Conservation (phyloP, 2,888 invertebrate genomes). For the Parnassius orleans region DNA sequence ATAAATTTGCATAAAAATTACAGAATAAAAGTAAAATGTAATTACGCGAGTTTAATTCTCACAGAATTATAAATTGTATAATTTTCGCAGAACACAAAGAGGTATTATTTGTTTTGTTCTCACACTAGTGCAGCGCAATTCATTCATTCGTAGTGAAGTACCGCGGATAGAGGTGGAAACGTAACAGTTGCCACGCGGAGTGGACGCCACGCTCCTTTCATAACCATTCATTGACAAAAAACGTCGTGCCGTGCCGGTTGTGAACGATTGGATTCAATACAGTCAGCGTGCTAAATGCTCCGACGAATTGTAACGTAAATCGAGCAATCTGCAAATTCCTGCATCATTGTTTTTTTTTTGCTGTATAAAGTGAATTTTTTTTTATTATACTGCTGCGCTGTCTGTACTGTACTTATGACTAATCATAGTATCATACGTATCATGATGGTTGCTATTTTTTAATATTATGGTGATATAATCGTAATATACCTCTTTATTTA, state of each 20-base stretch:
- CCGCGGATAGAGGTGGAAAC: conserved; percentile 43
- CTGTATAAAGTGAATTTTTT: too few species aligned
- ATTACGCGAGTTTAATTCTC: background rate
- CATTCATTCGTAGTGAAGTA: conserved; percentile 43
- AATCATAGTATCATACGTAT: too few species aligned
- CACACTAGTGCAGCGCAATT: conserved; percentile 38
- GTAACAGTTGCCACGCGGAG: conserved; percentile 42
- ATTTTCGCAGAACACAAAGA: too few species aligned
- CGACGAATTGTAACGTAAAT: conserved; percentile 4
- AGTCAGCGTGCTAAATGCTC: conserved; percentile 11
- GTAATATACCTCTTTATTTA: too few species aligned
- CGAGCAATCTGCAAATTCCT: conserved; percentile 1
- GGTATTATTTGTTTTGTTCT: conserved; percentile 30
- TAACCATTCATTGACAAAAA: conserved; percentile 53
- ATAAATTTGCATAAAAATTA: background rate
- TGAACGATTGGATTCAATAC: conserved; percentile 17
- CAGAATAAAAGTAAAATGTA: background rate
- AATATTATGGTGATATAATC: too few species aligned
- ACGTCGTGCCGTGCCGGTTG: conserved; percentile 21
- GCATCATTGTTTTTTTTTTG: background rate
- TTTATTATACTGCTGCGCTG: too few species aligned
- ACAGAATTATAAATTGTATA: too few species aligned
- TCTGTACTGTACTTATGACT: too few species aligned
- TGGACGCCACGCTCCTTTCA: conserved; percentile 36
- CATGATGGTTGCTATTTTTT: too few species aligned